Conservation (phyloP, 2,113 vertebrate species). For the Datnioides undecimradiatus region DNA sequence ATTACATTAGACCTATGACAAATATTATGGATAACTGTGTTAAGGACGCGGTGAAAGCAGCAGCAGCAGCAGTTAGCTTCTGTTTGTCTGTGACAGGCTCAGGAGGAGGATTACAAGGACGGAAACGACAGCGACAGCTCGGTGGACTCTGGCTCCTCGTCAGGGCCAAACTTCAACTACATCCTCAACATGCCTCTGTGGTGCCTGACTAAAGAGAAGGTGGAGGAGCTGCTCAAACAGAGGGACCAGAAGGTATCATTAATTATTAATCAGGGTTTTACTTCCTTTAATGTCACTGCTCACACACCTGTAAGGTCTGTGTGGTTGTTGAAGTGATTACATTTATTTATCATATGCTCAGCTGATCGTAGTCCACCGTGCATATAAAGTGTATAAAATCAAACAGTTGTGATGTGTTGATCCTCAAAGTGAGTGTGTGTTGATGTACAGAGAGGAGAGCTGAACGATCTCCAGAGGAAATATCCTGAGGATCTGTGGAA, state of each 20-base stretch:
- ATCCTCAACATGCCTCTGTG: constrained; percentile 99
- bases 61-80: neutral
- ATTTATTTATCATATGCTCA: no score
- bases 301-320: neutral
- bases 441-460: constrained; percentile 88
- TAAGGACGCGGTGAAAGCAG: neutral
- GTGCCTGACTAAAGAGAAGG: constrained; percentile 98
- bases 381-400: neutral
- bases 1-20: neutral
- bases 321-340: neutral
- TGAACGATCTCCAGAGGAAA: constrained; percentile 91
- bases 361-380: neutral
- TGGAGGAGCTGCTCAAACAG: constrained; percentile 95
- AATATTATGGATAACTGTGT: no score
- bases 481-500: constrained; percentile 94
- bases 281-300: neutral
- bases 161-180: constrained; percentile 98
- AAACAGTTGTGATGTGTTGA: neutral
- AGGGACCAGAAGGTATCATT: constrained; percentile 92
- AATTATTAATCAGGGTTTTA: neutral
- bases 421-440: constrained; percentile 21
- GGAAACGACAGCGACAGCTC: constrained; percentile 91
- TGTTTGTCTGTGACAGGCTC: constrained; percentile 79
- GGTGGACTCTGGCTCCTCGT: constrained; percentile 88
- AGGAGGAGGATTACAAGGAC: constrained; percentile 90